Evolutionary conservation across 2,113 vertebrate species (phyloP), one percentile per base, ranked within the genome.

Genomic region (Scortum barcoo): DNA sequence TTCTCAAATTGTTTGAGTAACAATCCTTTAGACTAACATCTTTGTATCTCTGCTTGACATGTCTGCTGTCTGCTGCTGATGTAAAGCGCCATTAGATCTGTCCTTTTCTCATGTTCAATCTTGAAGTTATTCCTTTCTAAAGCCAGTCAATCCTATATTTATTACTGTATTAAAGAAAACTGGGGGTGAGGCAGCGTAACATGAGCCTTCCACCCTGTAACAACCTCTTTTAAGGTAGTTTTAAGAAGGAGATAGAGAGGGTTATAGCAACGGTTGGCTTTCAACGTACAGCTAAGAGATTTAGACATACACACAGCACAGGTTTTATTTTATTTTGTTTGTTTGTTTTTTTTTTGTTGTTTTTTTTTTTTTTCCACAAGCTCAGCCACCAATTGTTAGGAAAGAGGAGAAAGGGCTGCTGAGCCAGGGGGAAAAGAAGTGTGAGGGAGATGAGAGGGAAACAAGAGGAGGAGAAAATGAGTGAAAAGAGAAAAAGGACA

Each of bases 221-320:
- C 58, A 65, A 77, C 65, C 42, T 65, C 28, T 61, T 67, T 28
- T 61, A 38, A 14, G 10, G 50, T 66, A 30, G 67, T 54, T 85
- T 83, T 66, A 57, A 67, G 14, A 44, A 26, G 26, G 14, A 82
- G 56, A 50, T 56, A 28, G 58, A 69, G 62, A 70, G 19, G 65
- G 30, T 76, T 74, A 67, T 71, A 72, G 30, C 50, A 76, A 48
- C 40, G 75, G 65, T 26, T 65, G 40, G 54, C 69, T 78, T 22
- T 72, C 50, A 71, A 57, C 76, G 72, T 61, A 54, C 53, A 85
- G 57, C 51, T 20, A 81, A 51, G 58, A 72, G 40, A 58, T 72
- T 80, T 30, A 58, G 42, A 80, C 38, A 76, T 5, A 63, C 57
- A 50, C 33, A 48, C 22, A 76, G 54, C 22, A 80, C 53, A 36